Evolutionary conservation across 2,888 invertebrate genomes (phyloP), one percentile per base, ranked within the genome.

Genomic region (Asteroscopus sphinx): DNA sequence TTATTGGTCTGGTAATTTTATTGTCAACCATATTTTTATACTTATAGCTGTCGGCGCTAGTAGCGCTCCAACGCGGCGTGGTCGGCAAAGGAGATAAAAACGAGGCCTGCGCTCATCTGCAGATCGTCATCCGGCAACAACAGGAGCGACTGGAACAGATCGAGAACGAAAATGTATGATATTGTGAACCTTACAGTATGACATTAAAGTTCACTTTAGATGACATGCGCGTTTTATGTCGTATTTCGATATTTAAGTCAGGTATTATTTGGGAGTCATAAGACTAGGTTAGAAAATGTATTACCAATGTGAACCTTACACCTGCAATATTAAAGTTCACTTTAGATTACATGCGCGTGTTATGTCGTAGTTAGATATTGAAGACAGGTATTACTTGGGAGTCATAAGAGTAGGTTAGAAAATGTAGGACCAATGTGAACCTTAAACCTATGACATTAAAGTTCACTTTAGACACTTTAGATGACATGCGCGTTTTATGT

Each of bases 111-210:
- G 82, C 79, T 33, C 92, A 92, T 32, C 79, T 94, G 33, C 92
- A 93, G 73, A 89, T 92, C 69, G 89, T 93, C 5, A 88, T 93
- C 48, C 86, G 89, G 21, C 84, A 82, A 67, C 93, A 93, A 35
- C 91, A 93, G 68, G 92, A 93, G 55, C 75, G 83, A 9, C 77
- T 93, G 0, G 89, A 90, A 12, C 85, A 81, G 39, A 71, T 90
- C 21, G 92, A 93, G 62, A 90, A 90, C 42, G 94, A 94, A 63
- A 94, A 94, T 76, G 93, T 94, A 84, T 56, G 91, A 85, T 45
- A 65, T 55, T 81, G 72, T 74, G 55, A 74, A 74, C 64, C 46
- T 48, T 58, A 56, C 49, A 39, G 17, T 57, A 54, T 68, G 28
- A 26, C 16, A 56, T 55, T 67, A 62, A 76, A 76, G 53, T 37